A percentile compares a stretch with the other conserved stretches of the same genome.
Evolutionary conservation across 1,140 invertebrate genomes (phyloP).

Genomic region (Zaprionus africanus): DNA sequence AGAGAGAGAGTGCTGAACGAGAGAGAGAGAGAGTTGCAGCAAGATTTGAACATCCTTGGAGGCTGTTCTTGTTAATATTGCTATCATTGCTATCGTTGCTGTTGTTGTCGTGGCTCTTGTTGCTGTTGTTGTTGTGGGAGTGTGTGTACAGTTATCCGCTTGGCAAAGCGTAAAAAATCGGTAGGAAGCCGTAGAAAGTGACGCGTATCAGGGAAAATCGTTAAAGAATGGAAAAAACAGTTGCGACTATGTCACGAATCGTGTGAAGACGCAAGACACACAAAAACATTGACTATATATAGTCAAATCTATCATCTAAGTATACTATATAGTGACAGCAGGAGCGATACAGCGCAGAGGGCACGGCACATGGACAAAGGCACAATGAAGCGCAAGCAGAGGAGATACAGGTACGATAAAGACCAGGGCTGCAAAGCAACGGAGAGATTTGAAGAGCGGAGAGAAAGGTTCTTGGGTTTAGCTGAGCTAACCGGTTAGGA

Average conservation of each 20-base stretch:
- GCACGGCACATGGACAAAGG: constrained; percentile 78
- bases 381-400: constrained; percentile 84
- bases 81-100: neutral
- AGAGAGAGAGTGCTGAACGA: constrained; percentile 23
- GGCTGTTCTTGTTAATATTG: neutral
- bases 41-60: constrained; percentile 14
- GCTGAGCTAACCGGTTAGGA: neutral
- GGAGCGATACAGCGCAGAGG: constrained; percentile 11
- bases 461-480: neutral
- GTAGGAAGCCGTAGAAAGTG: constrained; percentile 71
- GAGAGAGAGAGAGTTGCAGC: neutral
- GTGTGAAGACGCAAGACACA: constrained; percentile 33
- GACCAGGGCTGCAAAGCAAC: neutral
- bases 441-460: neutral
- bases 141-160: constrained; percentile 47
- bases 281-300: constrained; percentile 17
- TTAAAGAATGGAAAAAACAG: constrained; percentile 65
- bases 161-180: constrained; percentile 19
- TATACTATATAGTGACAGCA: neutral
- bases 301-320: constrained; percentile 16
- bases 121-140: constrained; percentile 21
- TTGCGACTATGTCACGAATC: constrained; percentile 68
- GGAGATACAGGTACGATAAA: constrained; percentile 73
- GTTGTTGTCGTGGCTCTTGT: neutral
- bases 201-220: constrained; percentile 62